Evolutionary conservation across 1,140 invertebrate genomes (phyloP).

Genomic region (Bombus pascuorum): DNA sequence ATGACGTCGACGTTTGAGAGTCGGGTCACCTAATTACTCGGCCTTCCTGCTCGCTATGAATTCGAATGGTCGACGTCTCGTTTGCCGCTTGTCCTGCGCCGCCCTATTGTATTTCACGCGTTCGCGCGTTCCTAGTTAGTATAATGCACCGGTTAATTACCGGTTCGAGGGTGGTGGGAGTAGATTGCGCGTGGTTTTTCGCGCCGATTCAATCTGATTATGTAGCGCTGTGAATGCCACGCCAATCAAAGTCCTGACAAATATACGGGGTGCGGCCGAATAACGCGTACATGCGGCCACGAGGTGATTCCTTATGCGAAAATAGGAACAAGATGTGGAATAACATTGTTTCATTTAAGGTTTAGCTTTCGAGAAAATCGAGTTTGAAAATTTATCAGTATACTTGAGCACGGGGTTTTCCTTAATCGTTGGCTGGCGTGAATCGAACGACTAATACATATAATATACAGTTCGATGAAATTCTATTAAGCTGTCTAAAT

Average conservation of each 20-base stretch:
- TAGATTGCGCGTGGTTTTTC: no score
- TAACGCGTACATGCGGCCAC: no score
- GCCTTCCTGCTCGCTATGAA: background rate
- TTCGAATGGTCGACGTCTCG: slow-evolving; percentile 10
- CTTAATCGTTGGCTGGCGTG: no score
- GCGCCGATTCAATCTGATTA: background rate
- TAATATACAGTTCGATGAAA: no score
- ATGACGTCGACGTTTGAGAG: slow-evolving; percentile 21
- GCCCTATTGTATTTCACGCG: slow-evolving; percentile 9
- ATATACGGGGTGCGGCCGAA: background rate
- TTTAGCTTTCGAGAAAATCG: no score
- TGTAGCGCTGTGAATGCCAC: background rate
- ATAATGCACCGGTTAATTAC: slow-evolving; percentile 34
- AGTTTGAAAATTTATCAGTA: no score
- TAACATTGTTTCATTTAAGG: no score
- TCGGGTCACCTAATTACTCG: slow-evolving; percentile 38
- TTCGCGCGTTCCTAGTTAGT: slow-evolving; percentile 6
- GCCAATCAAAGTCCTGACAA: background rate
- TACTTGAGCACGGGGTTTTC: no score
- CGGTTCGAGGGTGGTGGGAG: background rate
- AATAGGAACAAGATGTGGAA: no score
- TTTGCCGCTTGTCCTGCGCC: background rate
- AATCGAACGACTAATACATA: no score
- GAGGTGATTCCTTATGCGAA: no score
- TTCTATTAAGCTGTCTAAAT: no score